Evolutionary conservation across 2,888 invertebrate genomes (phyloP), one percentile per base, ranked within the genome.

Genomic region (Minunthozetes semirufus): DNA sequence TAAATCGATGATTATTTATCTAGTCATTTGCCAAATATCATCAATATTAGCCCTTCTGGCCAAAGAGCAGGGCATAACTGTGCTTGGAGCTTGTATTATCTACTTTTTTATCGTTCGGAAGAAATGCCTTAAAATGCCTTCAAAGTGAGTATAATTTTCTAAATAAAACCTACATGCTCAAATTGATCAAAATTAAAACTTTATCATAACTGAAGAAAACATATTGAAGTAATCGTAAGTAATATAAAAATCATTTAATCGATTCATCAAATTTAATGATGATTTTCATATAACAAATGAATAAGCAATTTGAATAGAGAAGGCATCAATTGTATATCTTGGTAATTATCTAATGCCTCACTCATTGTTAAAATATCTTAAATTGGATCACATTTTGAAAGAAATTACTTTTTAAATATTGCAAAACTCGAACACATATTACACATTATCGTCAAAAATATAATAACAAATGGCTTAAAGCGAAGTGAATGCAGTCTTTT

Each of bases 21-120:
- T 73, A 9, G 1, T 42, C 29, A 33, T 71, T 8, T 75, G 77
- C 72, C 56, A 76, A 59, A 17, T 77, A n/a, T 80, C 80, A 25
- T 80, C 82, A 0, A 66, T 80, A 15, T 78, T 82, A 42, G 81
- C 82, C 33, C 80, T 84, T 80, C 78, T 84, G 72, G 81, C 82
- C 56, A 84, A 84, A 76, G 84, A 84, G 75, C 82, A 82, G 73
- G 84, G 83, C 5, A 80, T 84, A n/a, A 83, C 83, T 2, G 83
- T 83, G 25, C 79, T 84, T 42, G 83, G 81, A 13, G 82, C 83
- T 19, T 84, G 83, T 72, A 63, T 63, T 63, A n/a, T 63, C 63
- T 63, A 63, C 63, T 63, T 63, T 63, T 27, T 63, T 33, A 63
- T 63, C 11, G 27, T 63, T 63, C 25, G 63, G 19, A 5, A 38